Percentiles rank a stretch among this genome's conserved stretches.
phyloP scores from a whole-genome alignment of 1,140 invertebrate species.

The Spodoptera frugiperda region DNA sequence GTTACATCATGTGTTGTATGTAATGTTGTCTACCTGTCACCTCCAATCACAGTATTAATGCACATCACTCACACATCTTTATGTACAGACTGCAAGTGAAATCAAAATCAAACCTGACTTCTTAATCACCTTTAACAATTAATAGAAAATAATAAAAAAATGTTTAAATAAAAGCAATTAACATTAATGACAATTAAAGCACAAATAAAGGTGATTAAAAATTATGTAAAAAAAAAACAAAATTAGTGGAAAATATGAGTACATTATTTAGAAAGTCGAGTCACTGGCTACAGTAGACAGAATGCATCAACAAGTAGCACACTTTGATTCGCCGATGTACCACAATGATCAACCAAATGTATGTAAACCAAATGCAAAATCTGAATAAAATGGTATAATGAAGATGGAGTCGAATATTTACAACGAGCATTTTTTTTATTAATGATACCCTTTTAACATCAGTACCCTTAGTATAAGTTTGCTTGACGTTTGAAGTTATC shows the following conservation, averaged over 20 bases:
- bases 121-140: constrained; percentile 36
- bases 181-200: neutral
- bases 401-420: too few species aligned
- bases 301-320: constrained; percentile 14
- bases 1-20: constrained; percentile 35
- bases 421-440: too few species aligned
- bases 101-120: constrained; percentile 30
- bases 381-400: too few species aligned
- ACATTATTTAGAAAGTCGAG: constrained; percentile 42
- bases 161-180: too few species aligned
- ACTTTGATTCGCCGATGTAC: neutral
- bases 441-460: too few species aligned
- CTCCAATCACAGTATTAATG: constrained; percentile 27
- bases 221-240: constrained; percentile 13
- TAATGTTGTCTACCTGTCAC: constrained; percentile 43
- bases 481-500: too few species aligned
- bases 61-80: constrained; percentile 19
- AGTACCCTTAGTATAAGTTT: too few species aligned
- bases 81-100: constrained; percentile 30
- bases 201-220: constrained; percentile 33
- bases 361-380: too few species aligned
- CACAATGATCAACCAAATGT: too few species aligned
- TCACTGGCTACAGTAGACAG: constrained; percentile 10
- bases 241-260: constrained; percentile 46
- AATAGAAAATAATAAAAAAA: neutral